Base-by-base conservation (phyloP, 2,888 invertebrate species). In the Synanthedon andrenaeformis region DNA sequence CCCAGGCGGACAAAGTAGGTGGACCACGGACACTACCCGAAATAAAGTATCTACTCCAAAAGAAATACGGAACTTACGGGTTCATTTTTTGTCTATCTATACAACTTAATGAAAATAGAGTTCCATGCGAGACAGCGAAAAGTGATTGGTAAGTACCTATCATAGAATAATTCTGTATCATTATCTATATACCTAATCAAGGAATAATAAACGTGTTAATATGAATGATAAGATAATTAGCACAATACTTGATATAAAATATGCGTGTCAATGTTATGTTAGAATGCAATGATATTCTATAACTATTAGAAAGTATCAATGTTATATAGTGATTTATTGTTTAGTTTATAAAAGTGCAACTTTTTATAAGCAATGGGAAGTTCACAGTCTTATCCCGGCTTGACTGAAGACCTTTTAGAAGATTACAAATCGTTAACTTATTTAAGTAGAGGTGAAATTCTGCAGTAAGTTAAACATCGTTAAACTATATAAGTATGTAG, bases 371-470 rank as follows among this genome's bases (percentile, higher is more conserved):
- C 60, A 61, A 90, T 91, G 91, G 90, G 90, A 41, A 67, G 69
- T 55, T 75, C 74, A 6, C 82, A 86, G 50, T 81, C 79, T 6
- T 86, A 84, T 59, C 76, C 82, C 4, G 82, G 88, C 45, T 71
- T 91, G 51, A 89, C 89, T 1, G 80, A 89, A 65, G 90, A 91
- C 59, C 62, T 88, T 52, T 63, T 92, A 49, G 90, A 91, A 56
- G 91, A 91, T 52, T 92, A 91, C 61, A 74, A 82, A 0, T 75
- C 87, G 48, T 70, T 92, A 53, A 91, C 92, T 1, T 92, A 90
- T 76, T 73, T 92, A 54, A 89, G 74, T 54, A 90, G 89, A 73
- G 83, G 85, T 41, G 91, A 92, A 80, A 90, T 92, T 70, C 64
- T 90, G 52, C 77, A 89, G 92, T 92, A 76, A 90, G 90, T 87